Base-by-base conservation (phyloP, 1,140 invertebrate species). In the Aphelinus certus region DNA sequence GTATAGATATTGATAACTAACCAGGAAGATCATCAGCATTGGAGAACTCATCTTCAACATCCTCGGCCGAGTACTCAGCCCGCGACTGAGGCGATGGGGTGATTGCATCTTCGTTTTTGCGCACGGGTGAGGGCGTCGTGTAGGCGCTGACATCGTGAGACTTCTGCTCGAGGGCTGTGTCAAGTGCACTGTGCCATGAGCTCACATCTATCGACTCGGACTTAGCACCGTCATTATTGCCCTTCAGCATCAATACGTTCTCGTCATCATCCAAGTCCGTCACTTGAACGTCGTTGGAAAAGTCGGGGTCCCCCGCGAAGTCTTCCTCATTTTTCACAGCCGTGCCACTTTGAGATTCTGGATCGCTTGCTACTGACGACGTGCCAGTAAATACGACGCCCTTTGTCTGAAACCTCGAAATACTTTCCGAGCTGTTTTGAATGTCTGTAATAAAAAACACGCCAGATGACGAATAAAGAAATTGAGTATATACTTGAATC, bases 151-250 rank as follows among this genome's bases (percentile, higher is more conserved):
- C 84, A 61, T 80, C 79, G 46, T 81, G 78, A 53, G 82, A 74
- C 67, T 86, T 87, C 7, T 81, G 73, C 57, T 86, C 81, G 9
- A 87, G 71, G 45, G 81, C 82, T 45, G 80, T 81, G 46, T 85
- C 83, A 2, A 86, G 48, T 0, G 82, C 83, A 49, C 83, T 81
- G 73, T 86, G 86, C 85, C 86, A 87, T 1, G 82, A 75, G 61
- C 77, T 80, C 56, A 85, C 81, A n/a, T 86, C 84, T 0, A 83
- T 76, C 46, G 76, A 72, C 48, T 81, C 77, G 3, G 26, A 71
- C 61, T 80, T 60, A 46, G 9, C 61, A 3, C 62, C 58, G 43
- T 45, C 48, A n/a, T 71, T 71, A 48, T 77, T 71, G 57, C 58
- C 48, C 6, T 58, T 69, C 3, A 46, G 5, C 6, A 43, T 49